Conservation (phyloP, 2,797 vertebrate genomes). For the Hyperoplus lanceolatus region DNA sequence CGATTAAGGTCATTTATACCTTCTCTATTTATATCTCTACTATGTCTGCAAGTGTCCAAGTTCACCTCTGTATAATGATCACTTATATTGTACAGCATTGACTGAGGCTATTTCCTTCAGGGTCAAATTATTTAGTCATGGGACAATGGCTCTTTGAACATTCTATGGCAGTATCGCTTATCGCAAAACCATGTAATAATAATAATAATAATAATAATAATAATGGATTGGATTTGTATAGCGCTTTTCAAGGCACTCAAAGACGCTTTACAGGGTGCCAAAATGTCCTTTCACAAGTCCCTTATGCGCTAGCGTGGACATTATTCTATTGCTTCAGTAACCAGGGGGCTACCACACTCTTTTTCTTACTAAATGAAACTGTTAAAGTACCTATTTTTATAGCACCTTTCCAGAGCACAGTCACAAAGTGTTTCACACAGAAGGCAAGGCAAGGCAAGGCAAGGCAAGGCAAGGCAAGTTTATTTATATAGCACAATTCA, state of each 20-base stretch:
- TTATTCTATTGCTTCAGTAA: conserved; percentile 27
- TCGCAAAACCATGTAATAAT: conserved; percentile 20
- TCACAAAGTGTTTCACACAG: no score
- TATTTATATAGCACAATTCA: no score
- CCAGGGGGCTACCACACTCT: conserved; percentile 13
- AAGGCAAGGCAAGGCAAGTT: no score
- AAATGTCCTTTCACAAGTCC: conserved; percentile 49
- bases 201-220: no score
- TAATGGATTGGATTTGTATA: no score
- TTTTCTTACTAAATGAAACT: background rate
- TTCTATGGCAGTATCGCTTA: conserved; percentile 29
- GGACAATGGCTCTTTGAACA: conserved; percentile 10
- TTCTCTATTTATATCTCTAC: conserved; percentile 13
- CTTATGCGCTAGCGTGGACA: conserved; percentile 4
- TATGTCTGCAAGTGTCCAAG: conserved; percentile 17
- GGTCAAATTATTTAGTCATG: conserved; percentile 40
- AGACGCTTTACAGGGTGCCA: background rate
- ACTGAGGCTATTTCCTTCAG: conserved; percentile 37
- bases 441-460: no score
- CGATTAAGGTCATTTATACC: background rate
- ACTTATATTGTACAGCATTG: conserved; percentile 24
- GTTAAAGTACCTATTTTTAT: no score
- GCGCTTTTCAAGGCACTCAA: no score
- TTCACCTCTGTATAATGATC: conserved; percentile 35
- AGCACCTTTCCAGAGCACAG: no score